Conservation (phyloP, 2,888 invertebrate genomes). For the Pemphredon lugubris region DNA sequence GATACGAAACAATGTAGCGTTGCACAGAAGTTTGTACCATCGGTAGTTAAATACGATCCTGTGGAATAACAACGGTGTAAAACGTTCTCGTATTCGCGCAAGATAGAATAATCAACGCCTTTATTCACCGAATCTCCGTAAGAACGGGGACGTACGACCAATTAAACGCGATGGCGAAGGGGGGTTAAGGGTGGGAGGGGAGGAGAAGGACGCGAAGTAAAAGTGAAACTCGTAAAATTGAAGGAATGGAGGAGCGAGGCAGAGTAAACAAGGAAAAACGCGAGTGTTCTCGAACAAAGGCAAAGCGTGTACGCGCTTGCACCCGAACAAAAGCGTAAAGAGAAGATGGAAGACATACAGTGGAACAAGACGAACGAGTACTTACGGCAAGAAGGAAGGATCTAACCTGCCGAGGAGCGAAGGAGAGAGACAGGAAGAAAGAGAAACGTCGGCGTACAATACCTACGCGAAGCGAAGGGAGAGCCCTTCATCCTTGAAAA, state of each 20-base stretch:
- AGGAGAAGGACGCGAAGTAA: constrained; percentile 23
- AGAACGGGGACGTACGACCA: too few species aligned
- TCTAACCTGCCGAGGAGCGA: background rate
- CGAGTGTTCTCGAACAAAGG: constrained; percentile 33
- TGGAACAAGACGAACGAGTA: constrained; percentile 21
- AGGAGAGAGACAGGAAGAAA: constrained; percentile 1
- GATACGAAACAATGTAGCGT: too few species aligned
- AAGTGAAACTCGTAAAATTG: constrained; percentile 30
- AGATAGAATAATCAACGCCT: too few species aligned
- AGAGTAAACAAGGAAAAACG: constrained; percentile 28
- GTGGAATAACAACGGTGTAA: too few species aligned
- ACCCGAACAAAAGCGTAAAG: background rate
- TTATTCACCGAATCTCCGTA: too few species aligned
- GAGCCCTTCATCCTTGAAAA: constrained; percentile 58
- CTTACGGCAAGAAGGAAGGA: constrained; percentile 19
- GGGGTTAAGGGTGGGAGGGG: too few species aligned
- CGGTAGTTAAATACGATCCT: too few species aligned
- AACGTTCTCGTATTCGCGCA: too few species aligned
- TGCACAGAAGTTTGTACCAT: too few species aligned
- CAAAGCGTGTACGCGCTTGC: constrained; percentile 6
- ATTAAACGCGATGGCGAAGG: too few species aligned
- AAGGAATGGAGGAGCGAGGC: constrained; percentile 2
- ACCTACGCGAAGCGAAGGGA: constrained; percentile 16
- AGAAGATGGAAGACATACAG: constrained; percentile 2
- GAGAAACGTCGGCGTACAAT: constrained; percentile 38